Evolutionary conservation across 2,113 vertebrate genomes (phyloP).

Genomic region (Phyllostomus hastatus): DNA sequence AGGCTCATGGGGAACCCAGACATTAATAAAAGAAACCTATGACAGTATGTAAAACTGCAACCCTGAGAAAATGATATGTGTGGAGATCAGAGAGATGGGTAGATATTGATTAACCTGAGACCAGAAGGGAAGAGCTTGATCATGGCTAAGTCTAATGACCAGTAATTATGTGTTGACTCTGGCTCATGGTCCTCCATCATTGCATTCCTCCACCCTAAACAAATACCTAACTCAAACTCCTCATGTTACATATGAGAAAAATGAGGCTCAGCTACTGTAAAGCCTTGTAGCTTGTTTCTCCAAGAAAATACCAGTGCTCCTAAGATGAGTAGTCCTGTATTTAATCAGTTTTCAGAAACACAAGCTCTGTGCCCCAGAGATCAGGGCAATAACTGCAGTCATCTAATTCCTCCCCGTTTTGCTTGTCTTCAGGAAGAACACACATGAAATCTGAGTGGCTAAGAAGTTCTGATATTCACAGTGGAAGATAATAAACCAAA

Average conservation of each 20-base stretch:
- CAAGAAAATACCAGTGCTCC: background rate
- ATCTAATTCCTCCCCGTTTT: background rate
- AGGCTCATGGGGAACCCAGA: background rate
- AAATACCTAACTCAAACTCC: background rate
- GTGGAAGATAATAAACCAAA: background rate
- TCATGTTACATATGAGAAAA: background rate
- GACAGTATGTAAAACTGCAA: background rate
- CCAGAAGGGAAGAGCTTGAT: background rate
- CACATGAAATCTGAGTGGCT: background rate
- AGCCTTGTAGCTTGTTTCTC: background rate
- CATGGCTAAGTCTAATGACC: background rate
- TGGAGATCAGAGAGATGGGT: background rate
- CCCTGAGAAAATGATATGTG: background rate
- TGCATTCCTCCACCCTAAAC: background rate
- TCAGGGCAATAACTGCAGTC: background rate
- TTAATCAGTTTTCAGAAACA: background rate
- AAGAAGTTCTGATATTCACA: background rate
- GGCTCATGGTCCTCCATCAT: background rate
- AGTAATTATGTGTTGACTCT: background rate
- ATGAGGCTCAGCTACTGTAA: background rate
- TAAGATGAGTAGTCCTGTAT: background rate
- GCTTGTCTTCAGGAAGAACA: background rate
- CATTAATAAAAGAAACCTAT: background rate
- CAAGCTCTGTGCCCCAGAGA: background rate
- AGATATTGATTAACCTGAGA: background rate